Evolutionary conservation across 2,888 invertebrate genomes (phyloP), one percentile per base, ranked within the genome.

Genomic region (Acholoe squamosa): DNA sequence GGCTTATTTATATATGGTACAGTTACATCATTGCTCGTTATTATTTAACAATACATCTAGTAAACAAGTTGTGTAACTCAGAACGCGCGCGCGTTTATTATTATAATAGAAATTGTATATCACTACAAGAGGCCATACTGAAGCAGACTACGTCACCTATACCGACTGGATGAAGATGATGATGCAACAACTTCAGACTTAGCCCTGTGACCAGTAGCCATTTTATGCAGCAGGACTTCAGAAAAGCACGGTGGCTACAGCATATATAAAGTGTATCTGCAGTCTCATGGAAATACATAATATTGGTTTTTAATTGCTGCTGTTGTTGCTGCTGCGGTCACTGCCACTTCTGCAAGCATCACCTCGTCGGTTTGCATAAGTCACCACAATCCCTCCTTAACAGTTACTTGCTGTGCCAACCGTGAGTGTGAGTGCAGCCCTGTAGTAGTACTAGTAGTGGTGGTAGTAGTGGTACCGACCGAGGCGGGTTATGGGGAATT

Each of bases 51-150:
- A 28, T 86, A 54, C 86, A 86, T 86, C 86, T 86, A 86, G 28
- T 52, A 86, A 54, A 86, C 52, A 56, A 86, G 22, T n/a, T 86
- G 86, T 86, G 52, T 56, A 86, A 80, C 80, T 80, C 80, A 80
- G 80, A 80, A 80, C 34, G 80, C 80, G 80, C 43, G 80, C 43
- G 80, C 80, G 34, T 80, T 80, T 80, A 19, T 34, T 76, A 25
- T 76, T 80, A 86, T 86, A 86, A 86, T 86, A 86, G 86, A 86
- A 86, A 86, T 86, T 10, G 86, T 86, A 86, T 86, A 86, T 86
- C 86, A 86, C 86, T 86, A 86, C 86, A 56, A 86, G 56, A 86
- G 86, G 86, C 86, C 86, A 86, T 54, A 56, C 86, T 54, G 86
- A 52, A 54, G 25, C 86, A 86, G 86, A 86, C 56, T 86, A 80